Evolutionary conservation across 2,113 vertebrate species (phyloP).

Genomic region (Platycercus adscitus): DNA sequence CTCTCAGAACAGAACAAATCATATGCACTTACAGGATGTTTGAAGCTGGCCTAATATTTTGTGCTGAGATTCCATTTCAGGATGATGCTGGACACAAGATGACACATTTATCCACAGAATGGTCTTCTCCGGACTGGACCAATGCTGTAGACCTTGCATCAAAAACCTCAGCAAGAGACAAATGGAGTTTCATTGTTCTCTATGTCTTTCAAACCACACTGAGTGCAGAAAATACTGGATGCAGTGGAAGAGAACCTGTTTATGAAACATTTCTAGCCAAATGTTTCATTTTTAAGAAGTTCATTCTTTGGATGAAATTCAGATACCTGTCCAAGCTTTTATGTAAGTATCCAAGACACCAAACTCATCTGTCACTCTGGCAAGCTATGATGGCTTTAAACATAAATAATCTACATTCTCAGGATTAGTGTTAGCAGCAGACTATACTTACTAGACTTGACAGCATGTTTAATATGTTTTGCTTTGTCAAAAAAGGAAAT

Average conservation of each 20-base stretch:
- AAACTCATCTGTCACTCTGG: constrained; percentile 2
- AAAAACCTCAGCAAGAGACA: neutral
- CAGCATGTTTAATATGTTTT: neutral
- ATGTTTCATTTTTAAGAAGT: neutral
- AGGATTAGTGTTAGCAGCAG: neutral
- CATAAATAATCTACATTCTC: neutral
- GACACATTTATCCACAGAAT: neutral
- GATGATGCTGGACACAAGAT: neutral
- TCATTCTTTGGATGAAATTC: neutral
- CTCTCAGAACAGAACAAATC: neutral
- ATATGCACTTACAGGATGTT: neutral
- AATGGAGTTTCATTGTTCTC: neutral
- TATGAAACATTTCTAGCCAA: neutral
- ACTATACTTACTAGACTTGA: neutral
- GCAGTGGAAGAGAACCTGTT: neutral
- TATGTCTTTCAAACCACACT: neutral
- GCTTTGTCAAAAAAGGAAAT: neutral
- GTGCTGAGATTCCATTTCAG: neutral
- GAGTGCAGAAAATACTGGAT: neutral
- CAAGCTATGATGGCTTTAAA: neutral
- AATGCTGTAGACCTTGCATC: neutral
- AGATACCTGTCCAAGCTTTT: neutral
- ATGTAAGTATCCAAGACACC: neutral
- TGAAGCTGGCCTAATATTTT: neutral
- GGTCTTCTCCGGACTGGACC: neutral